phyloP scores from a whole-genome alignment of 1,140 invertebrate genomes.

The Orius insidiosus region DNA sequence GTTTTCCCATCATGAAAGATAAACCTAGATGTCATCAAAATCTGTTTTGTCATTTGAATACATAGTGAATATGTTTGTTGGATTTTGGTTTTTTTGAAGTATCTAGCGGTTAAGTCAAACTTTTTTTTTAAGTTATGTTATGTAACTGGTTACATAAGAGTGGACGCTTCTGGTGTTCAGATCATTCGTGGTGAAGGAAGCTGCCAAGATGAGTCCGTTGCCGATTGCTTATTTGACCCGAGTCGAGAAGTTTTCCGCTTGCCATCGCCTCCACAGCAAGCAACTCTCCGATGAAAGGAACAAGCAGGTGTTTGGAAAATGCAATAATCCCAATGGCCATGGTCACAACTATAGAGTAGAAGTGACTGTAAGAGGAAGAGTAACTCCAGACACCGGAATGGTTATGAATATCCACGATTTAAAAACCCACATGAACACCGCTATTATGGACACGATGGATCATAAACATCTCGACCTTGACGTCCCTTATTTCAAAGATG shows the following conservation, averaged over 20 bases:
- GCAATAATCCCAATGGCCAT: conserved; percentile 90
- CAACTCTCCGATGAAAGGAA: conserved; percentile 65
- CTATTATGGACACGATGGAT: conserved; percentile 70
- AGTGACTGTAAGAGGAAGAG: conserved; percentile 71
- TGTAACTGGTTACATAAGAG: no score
- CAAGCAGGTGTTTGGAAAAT: conserved; percentile 72
- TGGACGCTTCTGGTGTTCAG: no score
- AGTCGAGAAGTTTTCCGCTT: conserved; percentile 22
- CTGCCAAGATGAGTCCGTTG: no score
- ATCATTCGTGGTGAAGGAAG: no score
- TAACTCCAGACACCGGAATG: conserved; percentile 82
- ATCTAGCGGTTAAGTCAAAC: no score
- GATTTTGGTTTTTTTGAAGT: no score
- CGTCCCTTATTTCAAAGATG: conserved; percentile 63
- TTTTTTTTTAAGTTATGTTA: no score
- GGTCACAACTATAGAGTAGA: conserved; percentile 95
- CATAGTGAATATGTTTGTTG: no score
- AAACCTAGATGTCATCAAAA: no score
- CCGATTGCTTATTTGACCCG: conserved; percentile 20
- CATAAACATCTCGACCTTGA: conserved; percentile 94
- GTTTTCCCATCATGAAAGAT: no score
- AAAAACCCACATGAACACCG: conserved; percentile 64
- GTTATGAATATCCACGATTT: conserved; percentile 86
- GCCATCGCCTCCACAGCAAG: conserved; percentile 25
- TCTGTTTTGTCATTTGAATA: no score